Percentiles rank a stretch among this genome's conserved stretches.
phyloP scores from a whole-genome alignment of 2,113 vertebrate species.

The Lophotis ruficrista region DNA sequence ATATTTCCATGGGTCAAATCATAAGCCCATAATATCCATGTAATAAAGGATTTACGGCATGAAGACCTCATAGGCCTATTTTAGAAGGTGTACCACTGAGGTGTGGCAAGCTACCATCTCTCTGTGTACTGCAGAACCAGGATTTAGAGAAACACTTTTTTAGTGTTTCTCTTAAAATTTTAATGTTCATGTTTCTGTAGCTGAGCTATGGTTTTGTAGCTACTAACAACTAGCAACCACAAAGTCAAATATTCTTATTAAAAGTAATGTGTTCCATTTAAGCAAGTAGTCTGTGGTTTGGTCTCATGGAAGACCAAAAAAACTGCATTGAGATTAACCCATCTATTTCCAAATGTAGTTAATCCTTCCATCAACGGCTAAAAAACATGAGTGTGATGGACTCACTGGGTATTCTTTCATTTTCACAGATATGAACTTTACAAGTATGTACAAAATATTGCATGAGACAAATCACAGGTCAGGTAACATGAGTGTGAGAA shows the following conservation, averaged over 20 bases:
- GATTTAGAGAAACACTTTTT: neutral
- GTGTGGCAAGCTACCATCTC: neutral
- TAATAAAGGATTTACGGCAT: neutral
- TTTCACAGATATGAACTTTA: neutral
- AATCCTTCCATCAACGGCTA: neutral
- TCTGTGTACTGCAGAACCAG: neutral
- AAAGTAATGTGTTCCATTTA: neutral
- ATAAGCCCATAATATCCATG: neutral
- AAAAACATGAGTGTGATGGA: neutral
- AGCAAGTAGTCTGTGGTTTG: neutral
- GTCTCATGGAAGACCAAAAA: neutral
- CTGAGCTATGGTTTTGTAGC: neutral
- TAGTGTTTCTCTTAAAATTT: neutral
- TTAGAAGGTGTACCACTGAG: neutral
- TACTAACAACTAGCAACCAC: neutral
- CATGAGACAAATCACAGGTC: neutral
- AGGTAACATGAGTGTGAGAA: neutral
- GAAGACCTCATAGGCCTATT: neutral
- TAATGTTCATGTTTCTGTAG: neutral
- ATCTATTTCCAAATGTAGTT: neutral
- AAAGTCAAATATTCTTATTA: neutral
- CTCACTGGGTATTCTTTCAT: neutral
- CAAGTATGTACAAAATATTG: neutral
- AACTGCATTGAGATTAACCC: neutral
- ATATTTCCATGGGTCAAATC: neutral